Evolutionary conservation across 2,888 invertebrate species (phyloP), one percentile per base, ranked within the genome.

Genomic region (Lasioglossum vierecki): DNA sequence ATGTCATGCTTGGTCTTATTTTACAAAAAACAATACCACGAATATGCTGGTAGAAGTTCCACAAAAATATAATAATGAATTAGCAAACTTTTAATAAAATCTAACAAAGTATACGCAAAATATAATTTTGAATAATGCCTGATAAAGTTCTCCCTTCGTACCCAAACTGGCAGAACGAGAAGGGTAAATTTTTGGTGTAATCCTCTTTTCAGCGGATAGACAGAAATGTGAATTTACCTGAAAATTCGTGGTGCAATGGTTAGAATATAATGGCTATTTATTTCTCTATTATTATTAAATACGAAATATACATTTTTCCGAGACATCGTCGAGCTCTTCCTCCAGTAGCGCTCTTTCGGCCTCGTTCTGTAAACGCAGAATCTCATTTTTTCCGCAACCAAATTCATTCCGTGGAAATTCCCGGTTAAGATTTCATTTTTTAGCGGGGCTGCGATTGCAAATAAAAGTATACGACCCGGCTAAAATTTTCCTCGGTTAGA

Each of bases 391-490:
- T 22, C 68, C 11, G 68, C 15, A 68, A 68, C 22, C 22, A 39
- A 68, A 68, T 68, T 68, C 68, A 68, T 68, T 68, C 22, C 68
- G 22, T 39, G 68, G 39, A 68, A 68, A 22, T 68, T 22, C 68
- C 39, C 22, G 68, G 68, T 68, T 39, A 22, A 68, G 18, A 68
- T 68, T 68, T 68, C 39, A 68, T 68, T 68, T 68, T 68, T 68
- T 68, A 68, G 39, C 22, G 18, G 68, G 4, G 41, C n/a, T 18
- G n/a, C 13, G n/a, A 70, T 70, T 35, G 39, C 70, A 70, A 70
- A 41, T 70, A 71, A 71, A 71, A 44, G 71, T 70, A 70, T 70
- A 41, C 68, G 35, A 68, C 13, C 44, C n/a, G 71, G 26, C 71
- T 44, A 15, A 26, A 71, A 44, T 18, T 71, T 15, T 46, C 26